Percentiles rank a stretch among this genome's conserved stretches.
Conservation (phyloP, 2,888 invertebrate genomes). For the Calameuta filiformis region DNA sequence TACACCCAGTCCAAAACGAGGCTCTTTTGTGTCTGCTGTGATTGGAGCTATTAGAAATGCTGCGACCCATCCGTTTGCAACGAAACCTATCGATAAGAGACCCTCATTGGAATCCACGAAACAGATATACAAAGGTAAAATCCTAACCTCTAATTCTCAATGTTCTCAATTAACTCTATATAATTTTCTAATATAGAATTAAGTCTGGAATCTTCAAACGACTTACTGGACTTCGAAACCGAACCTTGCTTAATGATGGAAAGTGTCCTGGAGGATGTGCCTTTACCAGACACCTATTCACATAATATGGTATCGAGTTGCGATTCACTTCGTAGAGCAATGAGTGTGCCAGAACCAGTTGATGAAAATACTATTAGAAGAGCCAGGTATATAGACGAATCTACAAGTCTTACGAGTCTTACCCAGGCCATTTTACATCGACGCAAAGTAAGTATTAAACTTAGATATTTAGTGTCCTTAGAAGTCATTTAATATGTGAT, state of each 20-base stretch:
- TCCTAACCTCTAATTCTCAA: background rate
- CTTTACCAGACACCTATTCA: conserved; percentile 74
- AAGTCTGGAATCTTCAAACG: conserved; percentile 74
- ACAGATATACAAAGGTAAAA: conserved; percentile 54
- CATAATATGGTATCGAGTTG: conserved; percentile 76
- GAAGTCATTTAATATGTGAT: background rate
- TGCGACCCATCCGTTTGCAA: conserved; percentile 63
- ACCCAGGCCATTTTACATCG: conserved; percentile 82
- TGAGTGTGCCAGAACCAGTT: conserved; percentile 58
- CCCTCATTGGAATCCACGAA: conserved; percentile 47
- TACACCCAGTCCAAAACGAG: conserved; percentile 72
- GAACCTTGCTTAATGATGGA: conserved; percentile 87
- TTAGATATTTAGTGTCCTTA: conserved; percentile 2
- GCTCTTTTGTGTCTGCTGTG: conserved; percentile 79
- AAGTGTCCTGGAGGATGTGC: conserved; percentile 76
- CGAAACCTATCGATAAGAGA: conserved; percentile 49
- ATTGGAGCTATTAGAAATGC: conserved; percentile 77
- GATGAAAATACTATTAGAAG: conserved; percentile 48
- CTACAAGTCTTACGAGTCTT: conserved; percentile 75
- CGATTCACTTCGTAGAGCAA: conserved; percentile 63
- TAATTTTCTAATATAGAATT: conserved; percentile 64
- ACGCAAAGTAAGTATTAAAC: conserved; percentile 67
- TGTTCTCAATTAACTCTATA: background rate
- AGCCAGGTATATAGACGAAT: conserved; percentile 69
- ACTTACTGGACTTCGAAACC: conserved; percentile 84